phyloP scores from a whole-genome alignment of 2,113 vertebrate genomes.

The Uria aalge region DNA sequence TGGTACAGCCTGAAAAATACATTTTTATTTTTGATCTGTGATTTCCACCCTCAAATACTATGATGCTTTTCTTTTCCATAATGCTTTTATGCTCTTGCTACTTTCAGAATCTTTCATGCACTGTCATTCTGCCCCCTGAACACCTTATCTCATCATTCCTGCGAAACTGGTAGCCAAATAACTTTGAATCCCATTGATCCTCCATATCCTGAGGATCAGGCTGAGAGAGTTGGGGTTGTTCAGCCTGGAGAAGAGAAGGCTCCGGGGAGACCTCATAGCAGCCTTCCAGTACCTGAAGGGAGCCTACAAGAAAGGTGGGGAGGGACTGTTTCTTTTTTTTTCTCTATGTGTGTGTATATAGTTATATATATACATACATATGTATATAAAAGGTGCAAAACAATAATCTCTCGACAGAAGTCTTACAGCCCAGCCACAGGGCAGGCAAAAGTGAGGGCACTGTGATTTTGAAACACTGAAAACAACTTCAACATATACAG shows the following conservation, averaged over 20 bases:
- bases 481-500: background rate
- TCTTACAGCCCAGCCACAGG: background rate
- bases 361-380: too few relatives aligned
- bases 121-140: background rate
- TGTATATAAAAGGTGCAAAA: background rate
- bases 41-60: background rate
- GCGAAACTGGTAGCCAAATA: background rate
- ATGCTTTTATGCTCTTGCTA: background rate
- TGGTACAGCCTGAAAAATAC: background rate
- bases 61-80: background rate
- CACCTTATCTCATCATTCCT: background rate
- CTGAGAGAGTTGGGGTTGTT: too few relatives aligned
- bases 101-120: background rate
- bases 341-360: background rate
- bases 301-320: too few relatives aligned
- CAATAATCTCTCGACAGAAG: background rate
- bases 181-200: background rate
- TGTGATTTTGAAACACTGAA: background rate
- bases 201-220: background rate
- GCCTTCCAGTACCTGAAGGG: too few relatives aligned
- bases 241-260: too few relatives aligned
- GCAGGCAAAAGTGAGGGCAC: background rate
- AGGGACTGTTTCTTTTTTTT: background rate
- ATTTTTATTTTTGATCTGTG: background rate
- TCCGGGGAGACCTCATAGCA: too few relatives aligned